Evolutionary conservation across 2,888 invertebrate genomes (phyloP).

Genomic region (Bellardia pandia): DNA sequence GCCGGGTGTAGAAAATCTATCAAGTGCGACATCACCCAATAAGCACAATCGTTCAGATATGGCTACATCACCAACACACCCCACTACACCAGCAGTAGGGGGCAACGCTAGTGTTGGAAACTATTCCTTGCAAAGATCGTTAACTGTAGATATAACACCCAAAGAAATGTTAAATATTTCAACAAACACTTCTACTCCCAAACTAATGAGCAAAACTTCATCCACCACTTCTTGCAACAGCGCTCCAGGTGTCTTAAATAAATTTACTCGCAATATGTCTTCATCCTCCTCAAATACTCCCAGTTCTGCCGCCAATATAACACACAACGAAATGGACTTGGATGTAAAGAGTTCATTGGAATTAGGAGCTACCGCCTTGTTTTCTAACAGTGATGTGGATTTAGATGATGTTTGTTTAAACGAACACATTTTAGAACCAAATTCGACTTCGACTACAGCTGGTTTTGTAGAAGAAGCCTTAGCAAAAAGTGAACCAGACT

Average conservation of each 20-base stretch:
- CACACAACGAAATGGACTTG: constrained; percentile 77
- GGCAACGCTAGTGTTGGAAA: constrained; percentile 3
- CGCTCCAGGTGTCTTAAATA: constrained; percentile 63
- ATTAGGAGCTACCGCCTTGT: constrained; percentile 90
- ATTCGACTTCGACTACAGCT: constrained; percentile 77
- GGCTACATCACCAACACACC: constrained; percentile 75
- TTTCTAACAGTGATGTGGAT: constrained; percentile 94
- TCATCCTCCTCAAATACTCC: constrained; percentile 76
- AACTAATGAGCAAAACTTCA: constrained; percentile 52
- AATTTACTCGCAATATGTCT: constrained; percentile 42
- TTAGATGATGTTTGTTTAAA: constrained; percentile 92
- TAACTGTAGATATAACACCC: constrained; percentile 76
- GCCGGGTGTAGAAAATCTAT: constrained; percentile 65
- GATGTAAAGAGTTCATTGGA: constrained; percentile 83
- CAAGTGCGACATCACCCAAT: constrained; percentile 40
- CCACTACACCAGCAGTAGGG: constrained; percentile 47
- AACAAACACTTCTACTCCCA: constrained; percentile 78
- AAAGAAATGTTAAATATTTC: constrained; percentile 68
- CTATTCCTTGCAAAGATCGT: constrained; percentile 75
- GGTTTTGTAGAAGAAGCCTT: constrained; percentile 82
- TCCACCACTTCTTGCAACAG: constrained; percentile 82
- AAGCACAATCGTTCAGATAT: constrained; percentile 75
- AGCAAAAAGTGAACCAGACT: constrained; percentile 83
- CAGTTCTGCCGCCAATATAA: constrained; percentile 82
- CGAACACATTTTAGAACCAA: constrained; percentile 86